A percentile compares a stretch with the other conserved stretches of the same genome.
These are phyloP conservation scores for Tachina lurida DNA, from an alignment of 2,888 invertebrate species.

Conservation along the genomic window DNA sequence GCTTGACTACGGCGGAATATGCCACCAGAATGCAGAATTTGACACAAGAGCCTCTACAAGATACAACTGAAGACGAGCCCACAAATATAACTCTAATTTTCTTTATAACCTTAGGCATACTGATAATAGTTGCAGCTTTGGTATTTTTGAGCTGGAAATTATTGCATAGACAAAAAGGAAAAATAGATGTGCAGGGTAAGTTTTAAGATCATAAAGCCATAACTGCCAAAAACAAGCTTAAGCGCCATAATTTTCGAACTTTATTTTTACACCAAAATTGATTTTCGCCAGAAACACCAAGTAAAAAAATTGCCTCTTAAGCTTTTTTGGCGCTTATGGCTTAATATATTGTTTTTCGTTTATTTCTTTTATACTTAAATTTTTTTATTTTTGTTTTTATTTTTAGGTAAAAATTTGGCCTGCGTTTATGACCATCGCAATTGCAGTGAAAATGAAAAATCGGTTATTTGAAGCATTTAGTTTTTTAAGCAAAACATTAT, in stretches of 20 bases:
- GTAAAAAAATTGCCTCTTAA: no score
- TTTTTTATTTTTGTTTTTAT: not conserved
- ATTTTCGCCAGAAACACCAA: no score
- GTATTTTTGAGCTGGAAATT: slow-evolving; percentile 44
- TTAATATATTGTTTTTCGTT: no score
- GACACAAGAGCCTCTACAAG: not conserved
- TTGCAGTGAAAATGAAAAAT: slow-evolving; percentile 36
- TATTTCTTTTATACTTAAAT: not conserved
- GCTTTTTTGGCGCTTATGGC: no score
- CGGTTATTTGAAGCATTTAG: slow-evolving; percentile 1
- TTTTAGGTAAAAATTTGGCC: slow-evolving; percentile 59
- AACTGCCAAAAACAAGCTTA: no score
- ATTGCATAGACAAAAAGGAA: slow-evolving; percentile 6
- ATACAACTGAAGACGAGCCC: not conserved
- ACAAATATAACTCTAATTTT: slow-evolving; percentile 13
- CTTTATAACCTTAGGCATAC: slow-evolving; percentile 55
- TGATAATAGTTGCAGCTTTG: slow-evolving; percentile 38
- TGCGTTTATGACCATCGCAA: slow-evolving; percentile 57
- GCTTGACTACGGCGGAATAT: slow-evolving; percentile 32
- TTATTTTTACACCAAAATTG: no score
- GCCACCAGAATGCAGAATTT: not conserved
- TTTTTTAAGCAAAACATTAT: not conserved
- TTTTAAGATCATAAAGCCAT: not conserved
- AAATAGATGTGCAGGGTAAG: slow-evolving; percentile 67
- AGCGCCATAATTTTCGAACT: no score